Evolutionary conservation across 2,888 invertebrate species (phyloP).

Genomic region (Drosophila vallismaia): DNA sequence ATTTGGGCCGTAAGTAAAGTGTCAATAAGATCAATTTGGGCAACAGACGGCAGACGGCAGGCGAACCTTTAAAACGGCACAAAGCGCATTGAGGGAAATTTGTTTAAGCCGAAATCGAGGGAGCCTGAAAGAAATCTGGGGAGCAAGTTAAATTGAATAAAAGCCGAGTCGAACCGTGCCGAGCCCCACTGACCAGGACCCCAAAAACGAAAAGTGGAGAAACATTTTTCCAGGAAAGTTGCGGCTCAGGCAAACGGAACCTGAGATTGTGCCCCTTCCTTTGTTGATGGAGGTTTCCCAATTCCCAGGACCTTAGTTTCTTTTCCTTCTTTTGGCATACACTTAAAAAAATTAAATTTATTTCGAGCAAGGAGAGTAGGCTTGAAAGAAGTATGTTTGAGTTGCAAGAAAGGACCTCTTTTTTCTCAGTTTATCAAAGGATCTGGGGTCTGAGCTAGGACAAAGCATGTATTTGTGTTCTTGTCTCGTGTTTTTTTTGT

Average conservation of each 20-base stretch:
- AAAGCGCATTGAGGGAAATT: slow-evolving; percentile 55
- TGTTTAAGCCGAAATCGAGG: slow-evolving; percentile 50
- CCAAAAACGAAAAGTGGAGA: slow-evolving; percentile 18
- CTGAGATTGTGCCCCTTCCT: slow-evolving; percentile 32
- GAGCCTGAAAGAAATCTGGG: slow-evolving; percentile 9
- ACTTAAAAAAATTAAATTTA: neutral
- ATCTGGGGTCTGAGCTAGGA: slow-evolving; percentile 39
- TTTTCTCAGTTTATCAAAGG: neutral
- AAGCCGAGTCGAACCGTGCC: slow-evolving; percentile 17
- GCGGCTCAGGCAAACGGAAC: slow-evolving; percentile 14
- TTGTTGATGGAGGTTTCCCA: neutral
- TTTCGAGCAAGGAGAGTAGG: too few relatives aligned
- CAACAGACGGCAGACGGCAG: slow-evolving; percentile 34
- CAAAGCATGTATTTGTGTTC: slow-evolving; percentile 67
- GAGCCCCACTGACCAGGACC: slow-evolving; percentile 18
- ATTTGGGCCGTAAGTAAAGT: slow-evolving; percentile 63
- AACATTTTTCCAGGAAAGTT: slow-evolving; percentile 18
- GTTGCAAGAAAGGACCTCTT: neutral
- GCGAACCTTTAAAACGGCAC: slow-evolving; percentile 38
- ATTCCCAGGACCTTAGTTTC: slow-evolving; percentile 20
- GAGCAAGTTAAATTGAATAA: slow-evolving; percentile 63
- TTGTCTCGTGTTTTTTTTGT: slow-evolving; percentile 37
- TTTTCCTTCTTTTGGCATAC: slow-evolving; percentile 4
- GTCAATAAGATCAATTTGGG: slow-evolving; percentile 75
- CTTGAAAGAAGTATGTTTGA: too few relatives aligned